Percentiles rank a stretch among this genome's conserved stretches.
Evolutionary conservation across 2,888 invertebrate genomes (phyloP).

Genomic region (Chrysolina haemoptera): DNA sequence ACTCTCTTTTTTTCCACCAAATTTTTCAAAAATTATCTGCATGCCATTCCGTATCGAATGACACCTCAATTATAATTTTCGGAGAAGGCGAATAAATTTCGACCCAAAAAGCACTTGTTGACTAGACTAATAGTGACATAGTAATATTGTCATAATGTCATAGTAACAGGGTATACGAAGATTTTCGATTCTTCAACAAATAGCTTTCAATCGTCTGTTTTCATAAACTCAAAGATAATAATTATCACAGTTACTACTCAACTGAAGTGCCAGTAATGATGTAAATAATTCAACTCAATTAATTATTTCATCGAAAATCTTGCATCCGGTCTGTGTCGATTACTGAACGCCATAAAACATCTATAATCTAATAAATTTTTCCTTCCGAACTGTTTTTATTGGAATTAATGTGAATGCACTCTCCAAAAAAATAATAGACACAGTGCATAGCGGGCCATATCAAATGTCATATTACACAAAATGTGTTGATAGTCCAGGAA

Average conservation of each 20-base stretch:
- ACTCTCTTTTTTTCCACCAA: no score
- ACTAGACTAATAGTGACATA: no score
- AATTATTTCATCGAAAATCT: neutral
- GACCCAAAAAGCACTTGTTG: no score
- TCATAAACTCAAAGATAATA: no score
- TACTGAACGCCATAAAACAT: neutral
- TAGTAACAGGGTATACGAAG: no score
- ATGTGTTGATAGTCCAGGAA: constrained; percentile 2
- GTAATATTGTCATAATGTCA: no score
- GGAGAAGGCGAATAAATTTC: no score
- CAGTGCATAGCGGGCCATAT: neutral
- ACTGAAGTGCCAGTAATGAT: neutral
- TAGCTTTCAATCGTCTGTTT: no score
- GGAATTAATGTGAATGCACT: neutral
- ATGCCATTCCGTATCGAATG: no score
- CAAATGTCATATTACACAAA: neutral
- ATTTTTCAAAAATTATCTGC: no score
- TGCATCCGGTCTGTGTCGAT: neutral
- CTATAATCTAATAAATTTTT: neutral
- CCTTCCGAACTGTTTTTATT: neutral
- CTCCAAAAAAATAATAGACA: neutral
- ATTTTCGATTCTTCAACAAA: no score
- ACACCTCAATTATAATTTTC: no score
- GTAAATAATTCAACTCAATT: neutral
- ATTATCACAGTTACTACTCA: neutral